Percentiles rank a stretch among this genome's conserved stretches.
Evolutionary conservation across 2,888 invertebrate genomes (phyloP).

Genomic region (Diarsia rubi): DNA sequence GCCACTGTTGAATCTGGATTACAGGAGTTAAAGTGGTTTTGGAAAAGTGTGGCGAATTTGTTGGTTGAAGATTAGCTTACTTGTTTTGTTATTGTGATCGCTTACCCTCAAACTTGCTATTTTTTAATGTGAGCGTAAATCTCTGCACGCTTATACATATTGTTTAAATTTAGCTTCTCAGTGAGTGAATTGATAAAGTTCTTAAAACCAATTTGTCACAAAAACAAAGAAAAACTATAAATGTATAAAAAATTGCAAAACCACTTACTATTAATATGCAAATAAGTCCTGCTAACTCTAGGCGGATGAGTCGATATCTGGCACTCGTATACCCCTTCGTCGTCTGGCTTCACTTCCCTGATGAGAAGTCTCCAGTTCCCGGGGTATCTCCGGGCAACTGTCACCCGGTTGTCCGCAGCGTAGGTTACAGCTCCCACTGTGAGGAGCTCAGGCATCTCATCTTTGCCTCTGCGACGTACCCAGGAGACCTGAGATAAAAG

Average conservation of each 20-base stretch:
- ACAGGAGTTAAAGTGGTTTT: no score
- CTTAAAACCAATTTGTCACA: no score
- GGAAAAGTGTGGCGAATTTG: no score
- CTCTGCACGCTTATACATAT: no score
- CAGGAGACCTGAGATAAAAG: conserved; percentile 91
- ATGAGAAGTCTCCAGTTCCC: conserved; percentile 92
- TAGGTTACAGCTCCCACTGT: conserved; percentile 93
- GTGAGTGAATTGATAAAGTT: no score
- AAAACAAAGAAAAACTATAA: no score
- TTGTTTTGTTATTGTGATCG: no score
- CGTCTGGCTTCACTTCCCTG: conserved; percentile 92
- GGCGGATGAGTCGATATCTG: conserved; percentile 94
- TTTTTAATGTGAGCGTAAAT: no score
- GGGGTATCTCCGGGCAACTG: conserved; percentile 92
- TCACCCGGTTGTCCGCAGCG: conserved; percentile 92
- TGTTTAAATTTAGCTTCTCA: no score
- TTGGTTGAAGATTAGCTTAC: no score
- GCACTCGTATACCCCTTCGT: conserved; percentile 93
- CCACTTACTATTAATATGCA: conserved; percentile 92
- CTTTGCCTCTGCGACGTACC: conserved; percentile 92
- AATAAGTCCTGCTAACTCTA: conserved; percentile 92
- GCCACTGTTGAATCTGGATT: no score
- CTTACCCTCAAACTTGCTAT: no score
- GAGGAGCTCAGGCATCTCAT: conserved; percentile 92
- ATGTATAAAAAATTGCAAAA: neutral